A percentile compares a stretch with the other conserved stretches of the same genome.
Evolutionary conservation across 2,888 invertebrate species (phyloP).

Genomic region (Hypselothyrea guttata): DNA sequence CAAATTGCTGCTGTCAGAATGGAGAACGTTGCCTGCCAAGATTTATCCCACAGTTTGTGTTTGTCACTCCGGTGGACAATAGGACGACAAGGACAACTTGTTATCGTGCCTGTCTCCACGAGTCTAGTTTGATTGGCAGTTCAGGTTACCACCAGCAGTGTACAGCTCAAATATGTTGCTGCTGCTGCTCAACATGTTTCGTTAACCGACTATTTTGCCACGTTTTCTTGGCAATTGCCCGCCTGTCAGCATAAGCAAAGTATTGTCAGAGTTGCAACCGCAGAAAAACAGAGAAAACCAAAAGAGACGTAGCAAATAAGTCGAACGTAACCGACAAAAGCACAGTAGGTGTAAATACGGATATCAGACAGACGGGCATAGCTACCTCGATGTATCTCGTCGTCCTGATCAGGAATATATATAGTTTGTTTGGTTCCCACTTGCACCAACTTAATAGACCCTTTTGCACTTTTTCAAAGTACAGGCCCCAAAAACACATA

Average conservation of each 20-base stretch:
- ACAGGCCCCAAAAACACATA: too few species aligned
- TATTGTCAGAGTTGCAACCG: constrained; percentile 35
- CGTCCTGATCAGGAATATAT: too few species aligned
- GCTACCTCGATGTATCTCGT: too few species aligned
- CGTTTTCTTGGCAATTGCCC: constrained; percentile 36
- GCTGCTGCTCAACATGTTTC: constrained; percentile 27
- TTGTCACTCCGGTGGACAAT: constrained; percentile 59
- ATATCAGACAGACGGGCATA: too few species aligned
- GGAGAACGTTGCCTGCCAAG: constrained; percentile 35
- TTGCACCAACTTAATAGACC: too few species aligned
- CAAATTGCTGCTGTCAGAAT: constrained; percentile 64
- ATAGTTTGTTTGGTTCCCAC: too few species aligned
- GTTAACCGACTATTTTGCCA: constrained; percentile 35
- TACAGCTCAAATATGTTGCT: constrained; percentile 27
- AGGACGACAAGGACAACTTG: constrained; percentile 51
- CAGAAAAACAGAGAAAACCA: neutral
- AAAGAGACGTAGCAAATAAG: constrained; percentile 30
- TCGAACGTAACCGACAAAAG: too few species aligned
- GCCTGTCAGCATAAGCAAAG: constrained; percentile 47
- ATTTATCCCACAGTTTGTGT: constrained; percentile 69
- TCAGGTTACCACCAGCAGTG: constrained; percentile 57
- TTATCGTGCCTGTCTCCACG: constrained; percentile 61
- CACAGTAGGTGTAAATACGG: too few species aligned
- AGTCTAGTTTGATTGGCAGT: constrained; percentile 66
- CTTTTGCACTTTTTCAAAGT: too few species aligned